Percentiles rank a stretch among this genome's conserved stretches.
phyloP scores from a whole-genome alignment of 2,888 invertebrate genomes.

The Leptinotarsa rubiginosa region DNA sequence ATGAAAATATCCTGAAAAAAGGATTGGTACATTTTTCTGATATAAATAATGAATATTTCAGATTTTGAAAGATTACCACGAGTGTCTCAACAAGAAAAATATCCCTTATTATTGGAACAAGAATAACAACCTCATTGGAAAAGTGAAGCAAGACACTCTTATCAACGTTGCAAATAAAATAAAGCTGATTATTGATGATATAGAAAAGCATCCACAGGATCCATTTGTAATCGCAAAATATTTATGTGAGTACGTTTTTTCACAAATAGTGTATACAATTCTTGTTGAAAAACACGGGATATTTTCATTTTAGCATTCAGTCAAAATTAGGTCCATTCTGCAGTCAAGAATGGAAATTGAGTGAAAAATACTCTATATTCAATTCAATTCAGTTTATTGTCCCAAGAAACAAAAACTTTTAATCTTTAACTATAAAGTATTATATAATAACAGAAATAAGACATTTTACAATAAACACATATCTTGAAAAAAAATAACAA shows the following conservation, averaged over 20 bases:
- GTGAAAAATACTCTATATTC: no score
- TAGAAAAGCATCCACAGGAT: constrained; percentile 39
- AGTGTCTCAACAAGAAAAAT: constrained; percentile 56
- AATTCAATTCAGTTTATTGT: no score
- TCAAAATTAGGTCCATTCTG: no score
- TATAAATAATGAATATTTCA: constrained; percentile 46
- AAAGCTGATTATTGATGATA: constrained; percentile 37
- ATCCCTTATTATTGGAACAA: constrained; percentile 69
- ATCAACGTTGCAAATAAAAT: constrained; percentile 37
- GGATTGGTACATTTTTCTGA: no score
- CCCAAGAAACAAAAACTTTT: no score
- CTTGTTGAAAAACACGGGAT: no score
- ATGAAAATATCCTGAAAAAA: not conserved
- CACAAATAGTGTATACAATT: not conserved
- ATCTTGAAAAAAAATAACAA: no score
- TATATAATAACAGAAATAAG: no score
- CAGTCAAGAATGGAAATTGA: no score
- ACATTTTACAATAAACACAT: no score
- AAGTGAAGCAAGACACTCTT: constrained; percentile 34
- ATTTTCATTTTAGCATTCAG: not conserved
- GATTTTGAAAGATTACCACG: constrained; percentile 65
- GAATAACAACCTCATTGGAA: constrained; percentile 65
- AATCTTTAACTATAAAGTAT: no score
- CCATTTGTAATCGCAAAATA: constrained; percentile 41
- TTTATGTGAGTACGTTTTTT: constrained; percentile 40